Evolutionary conservation across 2,113 vertebrate species (phyloP), one percentile per base, ranked within the genome.

Genomic region (Pionites leucogaster): DNA sequence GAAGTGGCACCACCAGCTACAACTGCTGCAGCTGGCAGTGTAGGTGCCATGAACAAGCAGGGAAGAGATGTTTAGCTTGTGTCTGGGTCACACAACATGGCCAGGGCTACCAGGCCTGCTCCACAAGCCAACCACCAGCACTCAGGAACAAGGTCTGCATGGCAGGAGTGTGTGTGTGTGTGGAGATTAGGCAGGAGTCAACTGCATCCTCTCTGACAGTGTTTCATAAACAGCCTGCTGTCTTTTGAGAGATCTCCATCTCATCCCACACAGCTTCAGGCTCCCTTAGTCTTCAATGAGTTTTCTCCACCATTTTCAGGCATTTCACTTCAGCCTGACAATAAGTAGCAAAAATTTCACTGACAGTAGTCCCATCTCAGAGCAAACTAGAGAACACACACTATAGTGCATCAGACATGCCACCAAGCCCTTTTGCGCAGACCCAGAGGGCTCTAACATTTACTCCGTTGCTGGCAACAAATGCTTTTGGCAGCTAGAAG

Each of bases 1-100:
- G 22, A 64, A 55, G n/a, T 65, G 29, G 42, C 14, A 33, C 16
- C 42, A 49, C 3, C 35, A 76, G 31, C 42, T 44, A 14, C 25
- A 72, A 11, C 29, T 28, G 52, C 44, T 47, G 76, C 71, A 69
- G 68, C 44, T 44, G 17, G 28, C 15, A 35, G 33, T 0, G 2
- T 18, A 46, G 29, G 23, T 82, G 65, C 27, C 33, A 11, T 0
- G 13, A 31, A 55, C 4, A 6, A 85, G 31, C 11, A 52, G 14
- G 31, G 24, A 7, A 82, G 16, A 39, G 65, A 76, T 17, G 7
- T 46, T 57, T 13, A 74, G 37, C 17, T 76, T 3, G 1, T 27
- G 44, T 12, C 10, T 1, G 1, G 29, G 25, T 49, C 24, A 79
- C 20, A 28, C 11, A 15, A 25, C 0, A 0, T 0, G 35, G 25